Evolutionary conservation across 2,888 invertebrate species (phyloP), one percentile per base, ranked within the genome.

Genomic region (Sinohyriopsis cumingii): DNA sequence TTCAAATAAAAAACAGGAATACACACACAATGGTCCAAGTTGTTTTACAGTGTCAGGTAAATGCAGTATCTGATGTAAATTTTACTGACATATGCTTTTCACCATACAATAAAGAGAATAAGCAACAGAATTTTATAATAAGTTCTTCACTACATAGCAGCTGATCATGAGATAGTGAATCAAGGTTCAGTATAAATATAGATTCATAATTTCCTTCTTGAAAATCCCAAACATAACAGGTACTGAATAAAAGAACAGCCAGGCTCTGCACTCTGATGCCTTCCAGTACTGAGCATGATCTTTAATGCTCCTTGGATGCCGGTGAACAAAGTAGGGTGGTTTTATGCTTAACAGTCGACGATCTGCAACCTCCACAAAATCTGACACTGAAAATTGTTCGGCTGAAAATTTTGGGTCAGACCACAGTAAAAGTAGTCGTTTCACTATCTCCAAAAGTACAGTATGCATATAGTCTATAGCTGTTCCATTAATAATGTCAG

Each of bases 1-100:
- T 71, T 76, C 76, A 73, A 75, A 73, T 24, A 69, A 62, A 65
- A 76, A 76, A 55, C 76, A 73, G 1, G 68, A 68, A 22, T 71
- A 69, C 1, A 73, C 71, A 71, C 76, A 76, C 3, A 76, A 67
- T 19, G 76, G 73, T 59, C 73, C 73, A 9, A 73, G 59, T 18
- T 68, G 61, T 65, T 57, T 60, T 12, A 76, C 76, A 63, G 33
- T 62, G 20, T 71, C 71, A 45, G 9, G 55, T 18, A 76, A 59
- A 68, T 76, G 76, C 6, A 76, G 55, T 6, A 76, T 15, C 62
- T 73, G 76, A 33, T 73, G 73, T 7, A 76, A 18, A 62, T n/a
- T n/a, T n/a, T 53, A 69, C 69, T 28, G 71, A 68, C 73, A 76
- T 76, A 20, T 73, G 72, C 28, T 69, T n/a, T n/a, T 59, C 68